A percentile compares a stretch with the other conserved stretches of the same genome.
Conservation (phyloP, 2,888 invertebrate genomes). For the Aphelenchoides bicaudatus region DNA sequence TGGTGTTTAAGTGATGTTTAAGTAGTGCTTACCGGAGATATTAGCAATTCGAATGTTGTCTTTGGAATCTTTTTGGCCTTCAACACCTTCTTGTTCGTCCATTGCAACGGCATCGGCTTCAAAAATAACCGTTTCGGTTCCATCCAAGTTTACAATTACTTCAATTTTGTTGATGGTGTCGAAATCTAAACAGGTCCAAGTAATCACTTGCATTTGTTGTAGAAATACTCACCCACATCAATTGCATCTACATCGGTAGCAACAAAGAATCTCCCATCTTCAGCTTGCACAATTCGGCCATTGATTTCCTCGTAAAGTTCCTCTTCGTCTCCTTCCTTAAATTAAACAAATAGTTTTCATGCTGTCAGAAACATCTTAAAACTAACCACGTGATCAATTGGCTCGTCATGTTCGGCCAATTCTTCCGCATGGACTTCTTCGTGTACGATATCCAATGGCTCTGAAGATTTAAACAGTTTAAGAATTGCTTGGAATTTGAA, state of each 20-base stretch:
- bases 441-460: too few relatives aligned
- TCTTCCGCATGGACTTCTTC: too few relatives aligned
- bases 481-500: too few relatives aligned
- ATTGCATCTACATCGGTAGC: conserved; percentile 25
- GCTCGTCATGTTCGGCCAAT: too few relatives aligned
- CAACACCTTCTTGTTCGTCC: not conserved
- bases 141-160: conserved; percentile 28
- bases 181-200: conserved; percentile 18
- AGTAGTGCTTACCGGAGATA: not conserved
- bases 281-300: conserved; percentile 37
- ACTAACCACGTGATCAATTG: too few relatives aligned
- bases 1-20: too few relatives aligned
- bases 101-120: conserved; percentile 18
- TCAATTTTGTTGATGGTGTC: conserved; percentile 29
- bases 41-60: not conserved
- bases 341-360: not conserved
- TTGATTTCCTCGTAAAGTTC: conserved; percentile 30
- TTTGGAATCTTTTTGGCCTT: not conserved
- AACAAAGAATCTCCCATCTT: conserved; percentile 39
- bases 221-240: conserved; percentile 9
- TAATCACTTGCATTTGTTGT: not conserved
- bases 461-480: too few relatives aligned
- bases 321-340: conserved; percentile 15
- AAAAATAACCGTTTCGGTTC: conserved; percentile 30
- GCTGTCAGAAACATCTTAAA: too few relatives aligned